phyloP scores from a whole-genome alignment of 2,113 vertebrate genomes.

The Eudorcas thomsonii region DNA sequence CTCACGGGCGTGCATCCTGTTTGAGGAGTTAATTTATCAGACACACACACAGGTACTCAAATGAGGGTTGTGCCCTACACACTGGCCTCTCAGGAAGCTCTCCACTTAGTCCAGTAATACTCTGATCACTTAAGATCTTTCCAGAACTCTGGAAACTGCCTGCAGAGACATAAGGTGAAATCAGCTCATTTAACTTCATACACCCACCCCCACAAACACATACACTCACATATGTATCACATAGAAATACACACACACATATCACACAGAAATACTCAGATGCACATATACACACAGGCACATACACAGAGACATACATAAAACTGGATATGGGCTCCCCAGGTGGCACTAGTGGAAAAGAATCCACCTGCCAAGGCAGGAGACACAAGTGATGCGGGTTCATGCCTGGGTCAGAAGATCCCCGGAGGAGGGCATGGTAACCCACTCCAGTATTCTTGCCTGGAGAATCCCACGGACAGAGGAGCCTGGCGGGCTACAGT shows the following conservation, averaged over 20 bases:
- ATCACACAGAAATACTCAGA: neutral
- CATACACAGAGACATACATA: accelerated
- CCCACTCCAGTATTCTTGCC: neutral
- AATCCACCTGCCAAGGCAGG: neutral
- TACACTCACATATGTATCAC: neutral
- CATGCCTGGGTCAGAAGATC: neutral
- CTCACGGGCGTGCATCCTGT: accelerated
- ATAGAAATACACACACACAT: accelerated
- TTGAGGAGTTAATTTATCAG: neutral
- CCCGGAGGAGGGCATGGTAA: neutral
- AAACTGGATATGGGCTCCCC: accelerated
- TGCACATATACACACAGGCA: accelerated
- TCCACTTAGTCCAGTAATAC: neutral
- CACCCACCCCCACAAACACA: neutral
- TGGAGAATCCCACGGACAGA: neutral
- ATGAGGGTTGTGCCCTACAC: neutral
- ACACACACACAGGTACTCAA: neutral
- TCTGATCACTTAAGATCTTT: neutral
- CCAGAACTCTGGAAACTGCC: neutral
- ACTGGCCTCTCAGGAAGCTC: neutral
- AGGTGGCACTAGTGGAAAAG: neutral
- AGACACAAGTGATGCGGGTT: neutral
- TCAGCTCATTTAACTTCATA: neutral
- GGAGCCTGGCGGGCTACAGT: accelerated
- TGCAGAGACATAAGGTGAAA: neutral